Evolutionary conservation across 2,888 invertebrate species (phyloP).

Genomic region (Drosophila anomalata): DNA sequence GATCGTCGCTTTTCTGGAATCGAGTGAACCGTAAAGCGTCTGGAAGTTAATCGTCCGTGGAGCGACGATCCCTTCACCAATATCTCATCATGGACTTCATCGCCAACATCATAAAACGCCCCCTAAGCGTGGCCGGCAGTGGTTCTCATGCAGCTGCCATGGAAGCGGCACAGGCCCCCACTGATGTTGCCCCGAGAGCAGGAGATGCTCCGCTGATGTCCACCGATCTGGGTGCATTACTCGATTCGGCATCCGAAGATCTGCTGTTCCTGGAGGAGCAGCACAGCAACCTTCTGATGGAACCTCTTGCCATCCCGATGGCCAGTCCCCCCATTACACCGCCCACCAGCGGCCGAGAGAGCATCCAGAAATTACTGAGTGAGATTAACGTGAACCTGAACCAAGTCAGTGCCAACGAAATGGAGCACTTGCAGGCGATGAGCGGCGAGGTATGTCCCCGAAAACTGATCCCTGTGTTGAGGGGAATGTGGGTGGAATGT

Average conservation of each 20-base stretch:
- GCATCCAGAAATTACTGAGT: constrained; percentile 74
- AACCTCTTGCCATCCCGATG: not conserved
- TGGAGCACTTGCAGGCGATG: constrained; percentile 72
- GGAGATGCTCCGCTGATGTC: not conserved
- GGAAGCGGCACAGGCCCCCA: constrained; percentile 3
- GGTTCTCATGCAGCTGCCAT: not conserved
- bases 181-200: not conserved
- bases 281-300: constrained; percentile 39
- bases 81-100: constrained; percentile 80
- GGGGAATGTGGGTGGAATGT: not conserved
- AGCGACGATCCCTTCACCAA: constrained; percentile 18
- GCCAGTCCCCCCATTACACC: not conserved
- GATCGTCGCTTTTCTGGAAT: constrained; percentile 26
- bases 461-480: not conserved
- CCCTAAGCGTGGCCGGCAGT: constrained; percentile 68
- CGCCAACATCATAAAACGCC: constrained; percentile 82
- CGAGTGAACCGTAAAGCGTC: constrained; percentile 55
- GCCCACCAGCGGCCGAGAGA: constrained; percentile 35
- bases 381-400: constrained; percentile 80
- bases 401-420: constrained; percentile 69
- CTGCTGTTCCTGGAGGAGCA: constrained; percentile 46
- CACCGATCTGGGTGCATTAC: constrained; percentile 38
- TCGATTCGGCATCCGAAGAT: constrained; percentile 57
- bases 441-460: constrained; percentile 64
- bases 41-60: constrained; percentile 73